Base-by-base conservation (phyloP, 1,140 invertebrate genomes). In the Planococcus citri region DNA sequence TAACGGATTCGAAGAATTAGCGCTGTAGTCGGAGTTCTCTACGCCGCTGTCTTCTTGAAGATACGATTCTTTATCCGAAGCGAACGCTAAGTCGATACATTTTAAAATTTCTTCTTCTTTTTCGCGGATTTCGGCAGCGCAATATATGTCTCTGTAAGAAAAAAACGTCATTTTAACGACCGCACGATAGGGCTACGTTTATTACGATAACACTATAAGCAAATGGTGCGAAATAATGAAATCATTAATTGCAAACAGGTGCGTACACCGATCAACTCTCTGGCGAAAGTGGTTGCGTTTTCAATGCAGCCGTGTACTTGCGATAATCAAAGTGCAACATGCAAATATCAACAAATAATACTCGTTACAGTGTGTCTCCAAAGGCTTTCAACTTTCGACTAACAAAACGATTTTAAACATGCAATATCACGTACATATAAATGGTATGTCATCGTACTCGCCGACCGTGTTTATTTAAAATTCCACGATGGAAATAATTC, bases 51-150 rank as follows among this genome's bases (percentile, higher is more conserved):
- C 21, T 64, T 64, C 21, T 10, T 64, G 60, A 10, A 14, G 60
- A 64, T 24, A 64, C 25, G 20, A 3, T 25, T 64, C 60, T 64
- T 27, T 64, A 64, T 64, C 60, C 6, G 17, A 25, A 9, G 60
- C 2, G 17, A 64, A 64, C 9, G 60, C 60, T 10, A 21, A 64
- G 9, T 64, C 60, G 21, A 64, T 64, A 25, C 60, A 64, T 64
- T 64, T 64, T 25, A 64, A 17, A 3, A 64, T 25, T 64, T 64
- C 60, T 25, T 64, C 25, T 64, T 64, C 60, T 64, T 64, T 64
- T 64, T 24, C 10, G 10, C 60, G 60, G 6, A 64, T 25, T 64
- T 64, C 60, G 17, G 22, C 25, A 17, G 21, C 20, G 25, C 60
- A 64, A 17, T 64, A 64, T 4, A 64, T 64, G 9, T 64, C 60